Percentiles rank a stretch among this genome's conserved stretches.
Conservation (phyloP, 2,888 invertebrate species). For the Pharmacophagus antenor region DNA sequence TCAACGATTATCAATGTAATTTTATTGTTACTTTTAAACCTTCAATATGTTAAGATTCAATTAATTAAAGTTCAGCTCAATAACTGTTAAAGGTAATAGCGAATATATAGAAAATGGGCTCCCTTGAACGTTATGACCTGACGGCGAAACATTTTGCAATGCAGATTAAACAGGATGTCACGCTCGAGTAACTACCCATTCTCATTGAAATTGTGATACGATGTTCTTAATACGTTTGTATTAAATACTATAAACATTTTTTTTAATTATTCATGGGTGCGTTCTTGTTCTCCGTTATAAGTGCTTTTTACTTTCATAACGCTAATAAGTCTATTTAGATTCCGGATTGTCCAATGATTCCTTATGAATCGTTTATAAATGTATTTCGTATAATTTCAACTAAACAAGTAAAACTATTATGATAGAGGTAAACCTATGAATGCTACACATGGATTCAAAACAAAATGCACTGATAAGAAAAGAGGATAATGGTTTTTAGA, state of each 20-base stretch:
- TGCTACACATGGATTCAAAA: too few species aligned
- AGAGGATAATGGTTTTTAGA: too few species aligned
- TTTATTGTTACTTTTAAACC: too few species aligned
- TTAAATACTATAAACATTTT: neutral
- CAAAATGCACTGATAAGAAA: too few species aligned
- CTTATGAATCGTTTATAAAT: too few species aligned
- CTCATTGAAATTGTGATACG: constrained; percentile 14
- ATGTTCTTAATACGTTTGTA: neutral
- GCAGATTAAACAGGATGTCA: constrained; percentile 18
- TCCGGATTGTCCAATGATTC: too few species aligned
- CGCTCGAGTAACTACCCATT: neutral
- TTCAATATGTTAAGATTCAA: neutral
- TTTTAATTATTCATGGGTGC: neutral
- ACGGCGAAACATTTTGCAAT: constrained; percentile 21
- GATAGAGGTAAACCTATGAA: too few species aligned
- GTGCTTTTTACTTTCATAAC: neutral
- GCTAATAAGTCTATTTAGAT: too few species aligned
- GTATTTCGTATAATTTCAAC: too few species aligned
- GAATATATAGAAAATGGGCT: neutral
- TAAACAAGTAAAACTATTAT: too few species aligned
- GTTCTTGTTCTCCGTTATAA: neutral
- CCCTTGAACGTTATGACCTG: neutral
- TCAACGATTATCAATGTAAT: too few species aligned
- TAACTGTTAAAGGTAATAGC: neutral
- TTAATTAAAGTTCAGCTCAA: neutral